Evolutionary conservation across 2,888 invertebrate genomes (phyloP).

Genomic region (Crossocerus cetratus): DNA sequence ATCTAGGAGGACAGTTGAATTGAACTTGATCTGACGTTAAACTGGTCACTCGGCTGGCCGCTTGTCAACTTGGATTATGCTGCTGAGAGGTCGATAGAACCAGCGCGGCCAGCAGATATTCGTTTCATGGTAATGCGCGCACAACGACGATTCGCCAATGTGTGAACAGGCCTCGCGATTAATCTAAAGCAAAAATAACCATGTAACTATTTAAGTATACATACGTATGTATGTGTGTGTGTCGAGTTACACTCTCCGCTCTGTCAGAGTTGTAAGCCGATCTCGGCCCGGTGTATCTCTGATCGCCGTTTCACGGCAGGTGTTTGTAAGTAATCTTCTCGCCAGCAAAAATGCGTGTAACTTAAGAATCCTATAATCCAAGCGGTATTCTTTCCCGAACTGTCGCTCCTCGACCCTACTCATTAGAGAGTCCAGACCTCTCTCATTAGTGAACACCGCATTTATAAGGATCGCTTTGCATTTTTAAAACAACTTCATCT

Average conservation of each 20-base stretch:
- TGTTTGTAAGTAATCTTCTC: conserved; percentile 31
- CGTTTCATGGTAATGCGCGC: conserved; percentile 15
- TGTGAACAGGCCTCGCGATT: too few relatives aligned
- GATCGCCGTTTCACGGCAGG: conserved; percentile 27
- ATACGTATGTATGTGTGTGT: conserved; percentile 12
- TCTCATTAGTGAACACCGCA: too few relatives aligned
- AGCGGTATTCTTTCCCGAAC: neutral
- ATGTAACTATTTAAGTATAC: conserved; percentile 10
- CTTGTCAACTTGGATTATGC: conserved; percentile 42
- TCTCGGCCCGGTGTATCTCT: conserved; percentile 13
- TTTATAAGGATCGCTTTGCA: too few relatives aligned
- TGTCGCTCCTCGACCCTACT: neutral
- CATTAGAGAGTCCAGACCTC: neutral
- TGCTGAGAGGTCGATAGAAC: conserved; percentile 25
- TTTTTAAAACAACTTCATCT: too few relatives aligned
- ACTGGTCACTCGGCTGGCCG: conserved; percentile 26
- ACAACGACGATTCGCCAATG: conserved; percentile 9
- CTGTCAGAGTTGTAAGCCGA: conserved; percentile 19
- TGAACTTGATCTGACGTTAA: conserved; percentile 43
- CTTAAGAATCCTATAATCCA: neutral
- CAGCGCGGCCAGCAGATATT: conserved; percentile 22
- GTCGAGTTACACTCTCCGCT: conserved; percentile 10
- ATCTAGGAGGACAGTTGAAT: conserved; percentile 42
- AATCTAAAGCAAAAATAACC: too few relatives aligned
- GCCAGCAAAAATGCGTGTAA: conserved; percentile 10